These are phyloP conservation scores for Xylota segnis DNA, from an alignment of 2,888 invertebrate species.

Conservation along the genomic window DNA sequence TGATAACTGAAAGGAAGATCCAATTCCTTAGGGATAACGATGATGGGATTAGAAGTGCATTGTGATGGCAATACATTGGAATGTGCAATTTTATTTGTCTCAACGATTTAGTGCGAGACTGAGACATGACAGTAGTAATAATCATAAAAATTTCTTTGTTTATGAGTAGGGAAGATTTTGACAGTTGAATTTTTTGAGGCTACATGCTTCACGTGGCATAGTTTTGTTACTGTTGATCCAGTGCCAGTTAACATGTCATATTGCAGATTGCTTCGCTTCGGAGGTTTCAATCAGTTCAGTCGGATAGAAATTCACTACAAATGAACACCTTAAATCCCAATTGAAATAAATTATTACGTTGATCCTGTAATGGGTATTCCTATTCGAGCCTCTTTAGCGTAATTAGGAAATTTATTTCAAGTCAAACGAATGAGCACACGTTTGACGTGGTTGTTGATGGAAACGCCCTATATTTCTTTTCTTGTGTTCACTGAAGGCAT, in stretches of 20 bases:
- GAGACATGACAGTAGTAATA: not conserved
- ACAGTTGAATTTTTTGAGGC: not conserved
- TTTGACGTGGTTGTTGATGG: not conserved
- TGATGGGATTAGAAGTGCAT: not conserved
- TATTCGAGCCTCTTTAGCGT: not conserved
- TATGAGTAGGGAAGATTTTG: not conserved
- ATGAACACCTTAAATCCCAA: not conserved
- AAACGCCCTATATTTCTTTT: not conserved
- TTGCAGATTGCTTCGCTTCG: not conserved
- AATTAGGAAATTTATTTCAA: not conserved
- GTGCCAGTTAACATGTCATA: not conserved
- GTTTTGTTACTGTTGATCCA: not conserved
- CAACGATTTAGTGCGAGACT: not conserved
- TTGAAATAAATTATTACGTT: not conserved
- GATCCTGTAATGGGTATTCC: not conserved
- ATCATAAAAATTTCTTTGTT: not conserved
- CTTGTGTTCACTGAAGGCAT: not conserved
- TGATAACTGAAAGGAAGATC: not conserved
- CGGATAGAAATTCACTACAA: not conserved
- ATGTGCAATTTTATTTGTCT: conserved; percentile 4
- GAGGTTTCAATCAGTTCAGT: not conserved
- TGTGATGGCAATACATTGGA: not conserved
- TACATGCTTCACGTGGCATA: not conserved
- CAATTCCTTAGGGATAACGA: not conserved
- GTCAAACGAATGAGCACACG: not conserved